These are phyloP conservation scores for Lasius platythorax DNA, from an alignment of 2,888 invertebrate genomes.

Conservation along the genomic window DNA sequence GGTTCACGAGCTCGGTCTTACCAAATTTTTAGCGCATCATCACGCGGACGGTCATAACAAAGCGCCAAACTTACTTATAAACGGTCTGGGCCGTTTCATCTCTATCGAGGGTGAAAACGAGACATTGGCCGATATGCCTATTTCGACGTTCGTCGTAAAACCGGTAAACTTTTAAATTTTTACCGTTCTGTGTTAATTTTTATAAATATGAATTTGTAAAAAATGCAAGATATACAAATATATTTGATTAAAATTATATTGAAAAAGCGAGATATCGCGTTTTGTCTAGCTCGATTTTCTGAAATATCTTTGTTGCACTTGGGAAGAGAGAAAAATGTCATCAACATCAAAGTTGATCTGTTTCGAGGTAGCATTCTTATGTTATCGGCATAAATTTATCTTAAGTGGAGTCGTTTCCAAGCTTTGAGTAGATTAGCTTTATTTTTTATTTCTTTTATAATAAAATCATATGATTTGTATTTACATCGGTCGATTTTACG, in stretches of 20 bases:
- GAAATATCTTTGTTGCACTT: neutral
- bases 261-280: neutral
- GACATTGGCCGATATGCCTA: slow-evolving; percentile 87
- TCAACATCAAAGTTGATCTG: neutral
- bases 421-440: neutral
- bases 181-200: neutral
- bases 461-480: neutral
- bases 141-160: slow-evolving; percentile 89
- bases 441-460: neutral
- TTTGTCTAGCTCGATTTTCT: neutral
- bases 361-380: neutral
- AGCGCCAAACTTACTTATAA: slow-evolving; percentile 93
- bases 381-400: neutral
- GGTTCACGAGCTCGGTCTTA: slow-evolving; percentile 91
- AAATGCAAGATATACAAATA: neutral
- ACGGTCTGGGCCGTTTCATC: slow-evolving; percentile 91
- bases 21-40: slow-evolving; percentile 94
- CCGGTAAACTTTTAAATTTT: slow-evolving; percentile 86
- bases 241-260: neutral
- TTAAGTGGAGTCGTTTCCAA: neutral
- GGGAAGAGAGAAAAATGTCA: neutral
- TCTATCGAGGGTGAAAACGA: slow-evolving; percentile 84
- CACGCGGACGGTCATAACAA: slow-evolving; percentile 94
- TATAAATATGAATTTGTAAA: neutral
- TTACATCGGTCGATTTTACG: neutral